Evolutionary conservation across 2,888 invertebrate species (phyloP).

Genomic region (Caenorhabditis sulstoni): DNA sequence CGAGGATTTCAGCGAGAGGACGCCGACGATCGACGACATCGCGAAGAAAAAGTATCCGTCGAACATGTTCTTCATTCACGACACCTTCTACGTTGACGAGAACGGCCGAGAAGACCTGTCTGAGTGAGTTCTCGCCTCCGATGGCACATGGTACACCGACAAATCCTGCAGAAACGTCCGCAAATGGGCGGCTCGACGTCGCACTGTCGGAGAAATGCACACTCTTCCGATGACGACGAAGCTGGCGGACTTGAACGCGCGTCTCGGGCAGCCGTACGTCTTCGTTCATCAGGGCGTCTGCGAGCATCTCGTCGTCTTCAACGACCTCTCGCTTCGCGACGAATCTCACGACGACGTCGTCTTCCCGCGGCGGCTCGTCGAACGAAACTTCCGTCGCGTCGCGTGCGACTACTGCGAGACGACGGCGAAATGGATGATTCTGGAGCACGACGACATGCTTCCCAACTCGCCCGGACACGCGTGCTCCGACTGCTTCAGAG

Average conservation of each 20-base stretch:
- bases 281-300: conserved; percentile 94
- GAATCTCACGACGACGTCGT: conserved; percentile 7
- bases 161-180: conserved; percentile 82
- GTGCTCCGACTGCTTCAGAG: conserved; percentile 50
- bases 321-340: conserved; percentile 84
- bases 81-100: conserved; percentile 88
- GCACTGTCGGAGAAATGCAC: conserved; percentile 82
- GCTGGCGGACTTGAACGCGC: conserved; percentile 83
- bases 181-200: conserved; percentile 82
- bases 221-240: conserved; percentile 64
- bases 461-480: conserved; percentile 31
- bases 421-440: conserved; percentile 51
- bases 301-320: conserved; percentile 91
- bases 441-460: conserved; percentile 41
- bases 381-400: conserved; percentile 55
- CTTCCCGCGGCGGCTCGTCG: conserved; percentile 51
- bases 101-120: neutral
- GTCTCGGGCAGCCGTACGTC: conserved; percentile 87
- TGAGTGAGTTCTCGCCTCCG: conserved; percentile 82
- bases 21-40: conserved; percentile 52
- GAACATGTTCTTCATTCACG: conserved; percentile 88
- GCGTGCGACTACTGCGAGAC: conserved; percentile 49
- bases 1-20: conserved; percentile 79
- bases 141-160: conserved; percentile 81
- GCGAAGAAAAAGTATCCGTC: conserved; percentile 85